These are phyloP conservation scores for Diaphora mendica DNA, from an alignment of 2,888 invertebrate genomes.

Conservation along the genomic window DNA sequence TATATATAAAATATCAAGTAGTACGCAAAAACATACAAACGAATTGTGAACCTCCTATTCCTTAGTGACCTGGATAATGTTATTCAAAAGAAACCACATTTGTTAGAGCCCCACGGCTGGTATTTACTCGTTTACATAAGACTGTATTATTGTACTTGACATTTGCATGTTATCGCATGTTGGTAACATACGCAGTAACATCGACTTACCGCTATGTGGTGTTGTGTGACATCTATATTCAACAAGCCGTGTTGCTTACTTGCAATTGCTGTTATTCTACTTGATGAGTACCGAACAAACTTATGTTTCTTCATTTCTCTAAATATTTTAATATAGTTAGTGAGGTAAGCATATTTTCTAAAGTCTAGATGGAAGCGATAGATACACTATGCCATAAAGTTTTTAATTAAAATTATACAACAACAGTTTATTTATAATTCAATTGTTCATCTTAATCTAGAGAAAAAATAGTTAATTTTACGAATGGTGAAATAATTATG, in stretches of 20 bases:
- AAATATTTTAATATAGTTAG: not conserved
- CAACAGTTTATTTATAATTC: not conserved
- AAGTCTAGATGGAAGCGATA: not conserved
- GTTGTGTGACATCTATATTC: conserved; percentile 8
- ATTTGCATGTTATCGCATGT: conserved; percentile 36
- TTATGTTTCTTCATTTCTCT: not conserved
- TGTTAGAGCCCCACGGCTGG: not conserved
- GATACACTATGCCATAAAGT: not conserved
- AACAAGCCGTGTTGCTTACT: conserved; percentile 2
- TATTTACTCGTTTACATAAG: conserved; percentile 21
- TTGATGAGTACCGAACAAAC: not conserved
- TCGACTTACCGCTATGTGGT: conserved; percentile 44
- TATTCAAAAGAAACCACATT: not conserved
- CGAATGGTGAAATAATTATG: too few relatives aligned
- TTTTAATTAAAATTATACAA: not conserved
- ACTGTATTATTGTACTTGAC: conserved; percentile 18
- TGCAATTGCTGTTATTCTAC: not conserved
- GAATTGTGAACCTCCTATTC: not conserved
- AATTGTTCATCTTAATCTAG: not conserved
- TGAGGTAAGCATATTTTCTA: not conserved
- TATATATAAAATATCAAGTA: not conserved
- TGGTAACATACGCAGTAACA: conserved; percentile 35
- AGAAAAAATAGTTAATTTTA: not conserved
- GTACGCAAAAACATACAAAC: not conserved
- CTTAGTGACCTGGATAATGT: not conserved